Evolutionary conservation across 2,888 invertebrate genomes (phyloP), one percentile per base, ranked within the genome.

Genomic region (Acleris literana): DNA sequence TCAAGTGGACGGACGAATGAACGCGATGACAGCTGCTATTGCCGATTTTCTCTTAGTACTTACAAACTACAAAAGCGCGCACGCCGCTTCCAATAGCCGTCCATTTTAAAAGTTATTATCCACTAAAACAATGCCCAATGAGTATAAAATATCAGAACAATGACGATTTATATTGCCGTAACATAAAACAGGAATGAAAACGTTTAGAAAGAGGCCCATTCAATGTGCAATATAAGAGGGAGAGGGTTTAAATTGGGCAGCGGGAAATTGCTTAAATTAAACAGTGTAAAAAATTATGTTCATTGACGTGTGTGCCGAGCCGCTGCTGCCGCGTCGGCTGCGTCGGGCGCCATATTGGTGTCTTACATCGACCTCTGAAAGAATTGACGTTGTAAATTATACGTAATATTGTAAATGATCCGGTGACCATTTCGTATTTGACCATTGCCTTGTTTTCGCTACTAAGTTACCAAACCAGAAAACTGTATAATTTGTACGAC

Each of bases 131-230:
- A 77, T 78, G 77, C 75, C 75, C 77, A 80, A 82, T 82, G 78
- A 79, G 76, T 76, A 77, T 78, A 80, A 82, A 82, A 78, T 72
- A 77, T 72, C 74, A 74, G 74, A 72, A 76, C 69, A 73, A 76
- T 72, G 73, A 78, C 71, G 69, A 80, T 70, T 70, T 69, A 73
- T 73, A 75, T 70, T 63, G 74, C 69, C 11, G 52, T 53, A 65
- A 70, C 74, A 69, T 72, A 82, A 84, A 85, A 79, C 72, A 79
- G 74, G 78, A 83, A 85, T 82, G 76, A 78, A 80, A 81, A 76
- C 73, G 76, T 74, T 78, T 73, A 76, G 75, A 80, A 78, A 80
- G 79, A 78, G 72, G 76, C 73, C 74, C 78, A 66, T 62, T 66
- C 62, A 57, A 39, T 79, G 73, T 74, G 71, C 74, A 71, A 72